A percentile compares a stretch with the other conserved stretches of the same genome.
These are phyloP conservation scores for Pogoniulus pusillus DNA, from an alignment of 2,797 vertebrate species.

Conservation along the genomic window DNA sequence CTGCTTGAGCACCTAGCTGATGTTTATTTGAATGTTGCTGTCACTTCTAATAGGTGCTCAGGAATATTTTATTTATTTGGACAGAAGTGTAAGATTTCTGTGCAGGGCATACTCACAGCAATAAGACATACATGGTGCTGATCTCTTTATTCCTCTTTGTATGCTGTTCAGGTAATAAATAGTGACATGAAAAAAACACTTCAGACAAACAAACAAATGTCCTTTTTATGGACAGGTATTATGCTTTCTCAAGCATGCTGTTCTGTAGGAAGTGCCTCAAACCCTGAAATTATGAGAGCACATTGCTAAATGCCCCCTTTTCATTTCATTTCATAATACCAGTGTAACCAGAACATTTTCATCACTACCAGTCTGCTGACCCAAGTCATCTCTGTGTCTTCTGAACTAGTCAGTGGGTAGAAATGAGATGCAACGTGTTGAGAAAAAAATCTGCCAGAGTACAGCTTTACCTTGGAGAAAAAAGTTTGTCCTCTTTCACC, in stretches of 20 bases:
- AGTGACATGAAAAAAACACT: neutral
- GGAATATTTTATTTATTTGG: neutral
- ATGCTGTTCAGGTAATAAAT: neutral
- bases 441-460: neutral
- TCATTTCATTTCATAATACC: neutral
- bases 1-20: neutral
- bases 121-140: accelerated
- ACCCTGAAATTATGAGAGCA: neutral
- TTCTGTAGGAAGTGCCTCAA: neutral
- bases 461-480: neutral
- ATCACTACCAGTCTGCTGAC: neutral
- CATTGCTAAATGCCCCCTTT: neutral
- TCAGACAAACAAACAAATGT: neutral
- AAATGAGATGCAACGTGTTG: neutral
- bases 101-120: too few relatives aligned
- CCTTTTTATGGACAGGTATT: neutral
- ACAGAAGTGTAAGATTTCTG: neutral
- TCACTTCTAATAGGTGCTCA: neutral
- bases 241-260: neutral
- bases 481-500: neutral
- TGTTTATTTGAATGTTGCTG: neutral
- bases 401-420: neutral
- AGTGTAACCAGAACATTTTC: neutral
- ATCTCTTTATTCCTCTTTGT: neutral
- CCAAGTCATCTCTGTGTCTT: neutral